Percentiles rank a stretch among this genome's conserved stretches.
These are phyloP conservation scores for Thelaira solivaga DNA, from an alignment of 2,888 invertebrate species.

Conservation along the genomic window DNA sequence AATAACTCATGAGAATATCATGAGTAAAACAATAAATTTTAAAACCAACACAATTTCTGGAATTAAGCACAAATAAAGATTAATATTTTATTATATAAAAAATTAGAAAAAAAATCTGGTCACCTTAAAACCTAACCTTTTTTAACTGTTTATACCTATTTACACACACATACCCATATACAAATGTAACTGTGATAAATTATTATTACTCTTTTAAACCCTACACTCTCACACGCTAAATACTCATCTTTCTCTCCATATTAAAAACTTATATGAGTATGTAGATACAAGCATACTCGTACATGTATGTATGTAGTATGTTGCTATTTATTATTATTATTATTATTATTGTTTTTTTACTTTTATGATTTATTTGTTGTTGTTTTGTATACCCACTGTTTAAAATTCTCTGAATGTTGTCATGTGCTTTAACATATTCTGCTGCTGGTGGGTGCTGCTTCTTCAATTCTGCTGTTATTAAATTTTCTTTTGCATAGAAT, in stretches of 20 bases:
- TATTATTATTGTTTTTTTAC: background rate
- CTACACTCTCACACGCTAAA: background rate
- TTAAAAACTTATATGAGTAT: too few species aligned
- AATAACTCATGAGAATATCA: too few species aligned
- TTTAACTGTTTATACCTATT: too few species aligned
- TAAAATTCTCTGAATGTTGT: conserved; percentile 40
- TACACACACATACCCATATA: background rate
- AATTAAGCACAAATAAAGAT: too few species aligned
- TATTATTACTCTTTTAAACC: background rate
- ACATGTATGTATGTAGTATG: too few species aligned
- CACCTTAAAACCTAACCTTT: too few species aligned
- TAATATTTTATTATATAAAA: too few species aligned
- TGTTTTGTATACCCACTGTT: background rate
- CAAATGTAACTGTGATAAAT: conserved; percentile 7
- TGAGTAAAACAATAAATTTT: too few species aligned
- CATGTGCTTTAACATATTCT: conserved; percentile 34
- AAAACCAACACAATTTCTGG: too few species aligned
- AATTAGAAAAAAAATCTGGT: too few species aligned
- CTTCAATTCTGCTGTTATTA: background rate
- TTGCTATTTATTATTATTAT: too few species aligned
- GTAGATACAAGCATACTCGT: too few species aligned
- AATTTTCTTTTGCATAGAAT: background rate
- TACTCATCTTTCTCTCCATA: background rate
- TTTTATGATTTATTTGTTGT: background rate
- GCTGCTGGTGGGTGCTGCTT: conserved; percentile 13